These are phyloP conservation scores for Platerodrilus igneus DNA, from an alignment of 2,888 invertebrate genomes.

Conservation along the genomic window DNA sequence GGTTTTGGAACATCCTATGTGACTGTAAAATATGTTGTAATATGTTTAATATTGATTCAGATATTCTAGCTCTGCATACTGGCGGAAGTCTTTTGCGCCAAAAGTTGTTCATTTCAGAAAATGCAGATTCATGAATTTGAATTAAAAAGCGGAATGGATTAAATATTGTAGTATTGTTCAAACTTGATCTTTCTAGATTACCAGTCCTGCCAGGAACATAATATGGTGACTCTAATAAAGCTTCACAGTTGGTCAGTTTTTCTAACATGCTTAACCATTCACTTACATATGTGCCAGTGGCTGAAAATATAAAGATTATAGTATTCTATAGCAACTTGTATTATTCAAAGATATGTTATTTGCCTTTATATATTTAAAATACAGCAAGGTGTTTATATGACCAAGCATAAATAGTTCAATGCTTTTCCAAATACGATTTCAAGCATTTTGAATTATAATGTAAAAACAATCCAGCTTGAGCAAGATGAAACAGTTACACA, in stretches of 20 bases:
- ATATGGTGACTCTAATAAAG: slow-evolving; percentile 74
- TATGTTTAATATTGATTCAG: slow-evolving; percentile 73
- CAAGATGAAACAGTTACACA: too few relatives aligned
- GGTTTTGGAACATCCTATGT: too few relatives aligned
- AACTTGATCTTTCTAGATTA: slow-evolving; percentile 33
- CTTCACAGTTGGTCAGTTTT: slow-evolving; percentile 79
- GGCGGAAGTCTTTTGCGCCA: slow-evolving; percentile 74
- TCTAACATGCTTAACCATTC: slow-evolving; percentile 78
- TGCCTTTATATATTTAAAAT: too few relatives aligned
- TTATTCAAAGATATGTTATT: too few relatives aligned
- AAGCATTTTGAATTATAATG: too few relatives aligned
- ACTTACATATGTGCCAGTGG: slow-evolving; percentile 76
- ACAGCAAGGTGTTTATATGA: too few relatives aligned
- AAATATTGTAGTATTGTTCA: slow-evolving; percentile 48
- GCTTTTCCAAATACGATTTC: too few relatives aligned
- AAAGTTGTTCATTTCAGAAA: slow-evolving; percentile 67
- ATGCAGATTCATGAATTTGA: slow-evolving; percentile 71
- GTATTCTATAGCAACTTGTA: too few relatives aligned
- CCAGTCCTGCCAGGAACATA: slow-evolving; percentile 55
- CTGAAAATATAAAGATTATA: too few relatives aligned
- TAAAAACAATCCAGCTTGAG: too few relatives aligned
- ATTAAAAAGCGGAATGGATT: slow-evolving; percentile 70
- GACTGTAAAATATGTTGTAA: slow-evolving; percentile 71
- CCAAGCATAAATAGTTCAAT: too few relatives aligned
- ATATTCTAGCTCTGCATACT: slow-evolving; percentile 69